A percentile compares a stretch with the other conserved stretches of the same genome.
These are phyloP conservation scores for Platyura marginata DNA, from an alignment of 1,140 invertebrate genomes.

Conservation along the genomic window DNA sequence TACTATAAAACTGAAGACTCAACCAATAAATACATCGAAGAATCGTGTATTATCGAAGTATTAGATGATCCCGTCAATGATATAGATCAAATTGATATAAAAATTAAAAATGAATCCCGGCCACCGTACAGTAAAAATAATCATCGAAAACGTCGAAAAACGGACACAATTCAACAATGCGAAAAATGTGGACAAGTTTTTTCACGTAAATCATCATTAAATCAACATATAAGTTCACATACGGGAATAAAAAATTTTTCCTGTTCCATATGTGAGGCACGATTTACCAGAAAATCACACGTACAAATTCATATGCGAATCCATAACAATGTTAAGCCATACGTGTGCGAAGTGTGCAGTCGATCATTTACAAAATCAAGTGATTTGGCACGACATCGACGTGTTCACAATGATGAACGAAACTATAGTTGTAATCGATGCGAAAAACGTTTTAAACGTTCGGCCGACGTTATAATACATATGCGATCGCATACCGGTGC, in stretches of 20 bases:
- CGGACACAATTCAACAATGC: neutral
- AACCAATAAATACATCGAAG: neutral
- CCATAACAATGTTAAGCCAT: neutral
- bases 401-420: neutral
- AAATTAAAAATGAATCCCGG: too few relatives aligned
- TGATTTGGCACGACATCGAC: neutral
- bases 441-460: neutral
- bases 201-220: neutral
- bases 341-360: neutral
- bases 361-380: neutral
- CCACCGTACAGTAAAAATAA: too few relatives aligned
- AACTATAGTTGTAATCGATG: neutral
- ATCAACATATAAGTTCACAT: neutral
- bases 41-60: neutral
- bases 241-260: neutral
- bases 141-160: neutral
- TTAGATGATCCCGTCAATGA: neutral
- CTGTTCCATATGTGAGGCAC: neutral
- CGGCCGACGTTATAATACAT: neutral
- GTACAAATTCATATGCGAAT: neutral
- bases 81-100: too few relatives aligned
- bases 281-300: neutral
- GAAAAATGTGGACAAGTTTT: neutral
- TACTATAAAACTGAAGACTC: neutral
- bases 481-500: neutral